These are phyloP conservation scores for Diaphora mendica DNA, from an alignment of 2,888 invertebrate species.

Conservation along the genomic window DNA sequence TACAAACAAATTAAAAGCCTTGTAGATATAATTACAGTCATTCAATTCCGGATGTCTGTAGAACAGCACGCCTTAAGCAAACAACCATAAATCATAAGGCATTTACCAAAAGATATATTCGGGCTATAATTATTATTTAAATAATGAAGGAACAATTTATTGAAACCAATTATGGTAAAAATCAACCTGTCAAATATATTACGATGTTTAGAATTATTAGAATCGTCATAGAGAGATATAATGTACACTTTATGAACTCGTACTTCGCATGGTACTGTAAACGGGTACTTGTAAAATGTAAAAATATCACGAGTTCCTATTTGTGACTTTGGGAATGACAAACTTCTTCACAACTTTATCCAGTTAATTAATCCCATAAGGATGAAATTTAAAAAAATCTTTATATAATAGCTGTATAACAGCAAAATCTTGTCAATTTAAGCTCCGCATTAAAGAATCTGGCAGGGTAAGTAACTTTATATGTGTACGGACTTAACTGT, in stretches of 20 bases:
- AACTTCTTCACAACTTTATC: too few species aligned
- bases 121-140: slow-evolving; percentile 3
- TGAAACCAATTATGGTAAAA: neutral
- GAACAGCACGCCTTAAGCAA: slow-evolving; percentile 1
- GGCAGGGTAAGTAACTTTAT: too few species aligned
- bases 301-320: too few species aligned
- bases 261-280: neutral
- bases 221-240: neutral
- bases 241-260: too few species aligned
- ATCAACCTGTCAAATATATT: neutral
- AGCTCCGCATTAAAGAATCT: too few species aligned
- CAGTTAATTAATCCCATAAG: too few species aligned
- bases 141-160: neutral
- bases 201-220: neutral
- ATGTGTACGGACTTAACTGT: too few species aligned
- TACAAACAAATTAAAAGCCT: neutral
- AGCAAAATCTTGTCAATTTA: too few species aligned
- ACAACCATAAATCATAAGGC: slow-evolving; percentile 1
- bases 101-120: neutral
- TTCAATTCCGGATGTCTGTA: neutral
- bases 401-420: too few species aligned
- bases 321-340: too few species aligned
- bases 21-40: neutral
- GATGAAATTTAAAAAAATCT: too few species aligned
- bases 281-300: too few species aligned